Evolutionary conservation across 1,140 invertebrate genomes (phyloP).

Genomic region (Portunus trituberculatus): DNA sequence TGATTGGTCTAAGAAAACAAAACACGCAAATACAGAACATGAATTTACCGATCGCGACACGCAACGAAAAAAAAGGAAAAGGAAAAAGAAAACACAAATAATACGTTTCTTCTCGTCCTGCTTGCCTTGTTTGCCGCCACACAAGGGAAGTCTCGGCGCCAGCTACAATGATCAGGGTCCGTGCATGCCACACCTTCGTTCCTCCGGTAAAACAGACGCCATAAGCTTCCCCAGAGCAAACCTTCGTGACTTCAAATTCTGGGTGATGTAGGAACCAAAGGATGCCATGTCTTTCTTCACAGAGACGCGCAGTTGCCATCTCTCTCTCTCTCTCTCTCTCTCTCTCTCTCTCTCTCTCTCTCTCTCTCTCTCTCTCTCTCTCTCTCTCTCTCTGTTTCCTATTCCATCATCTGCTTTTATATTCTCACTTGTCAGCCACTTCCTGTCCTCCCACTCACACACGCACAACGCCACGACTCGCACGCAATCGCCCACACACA

Average conservation of each 20-base stretch:
- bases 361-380: no score
- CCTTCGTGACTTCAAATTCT: not conserved
- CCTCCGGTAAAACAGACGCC: not conserved
- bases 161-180: not conserved
- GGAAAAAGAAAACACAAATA: no score
- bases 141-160: not conserved
- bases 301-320: not conserved
- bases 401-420: slow-evolving; percentile 11
- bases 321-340: not conserved
- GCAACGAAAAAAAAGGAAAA: no score
- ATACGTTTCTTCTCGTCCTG: no score
- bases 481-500: slow-evolving; percentile 13
- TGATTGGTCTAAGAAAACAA: no score
- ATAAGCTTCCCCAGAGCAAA: not conserved
- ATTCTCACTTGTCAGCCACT: slow-evolving; percentile 21
- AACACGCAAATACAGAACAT: no score
- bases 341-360: no score
- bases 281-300: not conserved
- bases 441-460: slow-evolving; percentile 4
- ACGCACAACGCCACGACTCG: not conserved
- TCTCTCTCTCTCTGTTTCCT: not conserved
- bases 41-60: no score
- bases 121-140: no score
- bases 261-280: not conserved
- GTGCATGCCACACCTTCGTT: not conserved